Percentiles rank a stretch among this genome's conserved stretches.
Conservation (phyloP, 2,888 invertebrate species). For the Rhingia campestris region DNA sequence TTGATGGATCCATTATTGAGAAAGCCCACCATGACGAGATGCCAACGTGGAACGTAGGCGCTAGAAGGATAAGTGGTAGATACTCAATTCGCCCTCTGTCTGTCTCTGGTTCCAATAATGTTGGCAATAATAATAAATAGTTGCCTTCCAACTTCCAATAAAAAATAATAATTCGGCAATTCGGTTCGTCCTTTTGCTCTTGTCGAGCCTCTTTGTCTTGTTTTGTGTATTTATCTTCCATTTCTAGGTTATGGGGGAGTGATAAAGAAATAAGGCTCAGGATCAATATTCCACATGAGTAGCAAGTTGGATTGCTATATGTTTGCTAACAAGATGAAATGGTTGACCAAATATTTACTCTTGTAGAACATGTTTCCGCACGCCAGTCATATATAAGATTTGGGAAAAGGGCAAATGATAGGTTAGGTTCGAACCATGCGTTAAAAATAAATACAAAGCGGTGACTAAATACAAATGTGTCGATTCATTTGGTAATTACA, state of each 20-base stretch:
- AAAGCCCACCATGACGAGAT: constrained; percentile 24
- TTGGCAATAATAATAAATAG: constrained; percentile 54
- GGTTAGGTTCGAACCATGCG: no score
- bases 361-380: neutral
- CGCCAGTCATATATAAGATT: neutral
- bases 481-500: no score
- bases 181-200: neutral
- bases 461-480: no score
- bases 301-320: neutral
- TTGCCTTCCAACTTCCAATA: constrained; percentile 45
- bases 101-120: constrained; percentile 20
- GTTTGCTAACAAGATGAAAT: constrained; percentile 16
- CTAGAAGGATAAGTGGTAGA: constrained; percentile 13
- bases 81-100: neutral
- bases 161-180: constrained; percentile 57
- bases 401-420: no score
- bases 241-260: constrained; percentile 12
- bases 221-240: constrained; percentile 14
- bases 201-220: neutral
- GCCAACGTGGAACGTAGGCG: constrained; percentile 8
- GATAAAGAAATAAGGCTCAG: neutral
- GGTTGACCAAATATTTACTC: constrained; percentile 25
- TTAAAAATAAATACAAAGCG: no score
- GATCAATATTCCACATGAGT: constrained; percentile 25
- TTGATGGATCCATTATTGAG: constrained; percentile 46